phyloP scores from a whole-genome alignment of 2,888 invertebrate genomes.

The Arrhopalites spinosus region DNA sequence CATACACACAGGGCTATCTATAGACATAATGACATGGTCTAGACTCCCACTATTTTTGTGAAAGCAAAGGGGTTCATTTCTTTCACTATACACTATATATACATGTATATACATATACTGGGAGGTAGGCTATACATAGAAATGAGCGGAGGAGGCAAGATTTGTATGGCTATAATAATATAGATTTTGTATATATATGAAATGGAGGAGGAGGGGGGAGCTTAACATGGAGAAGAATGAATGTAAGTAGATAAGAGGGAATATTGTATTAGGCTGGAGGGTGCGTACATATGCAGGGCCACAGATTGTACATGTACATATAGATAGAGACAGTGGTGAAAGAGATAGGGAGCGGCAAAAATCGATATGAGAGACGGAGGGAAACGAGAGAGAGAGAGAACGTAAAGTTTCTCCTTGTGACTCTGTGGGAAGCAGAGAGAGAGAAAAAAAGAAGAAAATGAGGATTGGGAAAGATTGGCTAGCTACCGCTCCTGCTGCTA shows the following conservation, averaged over 20 bases:
- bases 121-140: background rate
- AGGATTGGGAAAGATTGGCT: slow-evolving; percentile 27
- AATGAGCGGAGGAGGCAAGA: background rate
- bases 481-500: background rate
- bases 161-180: too few relatives aligned
- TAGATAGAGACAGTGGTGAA: slow-evolving; percentile 7
- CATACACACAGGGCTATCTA: background rate
- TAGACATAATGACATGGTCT: background rate
- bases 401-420: slow-evolving; percentile 16
- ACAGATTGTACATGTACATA: too few relatives aligned
- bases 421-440: slow-evolving; percentile 13
- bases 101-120: too few relatives aligned
- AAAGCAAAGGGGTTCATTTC: too few relatives aligned
- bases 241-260: slow-evolving; percentile 11
- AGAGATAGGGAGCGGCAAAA: slow-evolving; percentile 28
- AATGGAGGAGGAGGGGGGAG: slow-evolving; percentile 1
- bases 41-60: background rate
- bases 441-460: slow-evolving; percentile 19
- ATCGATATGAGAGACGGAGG: slow-evolving; percentile 36
- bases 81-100: background rate
- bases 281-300: too few relatives aligned
- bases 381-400: slow-evolving; percentile 25
- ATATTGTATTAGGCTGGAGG: slow-evolving; percentile 1
- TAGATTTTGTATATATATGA: too few relatives aligned
- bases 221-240: slow-evolving; percentile 11